Evolutionary conservation across 2,797 vertebrate genomes (phyloP), one percentile per base, ranked within the genome.

Genomic region (Menidia menidia): DNA sequence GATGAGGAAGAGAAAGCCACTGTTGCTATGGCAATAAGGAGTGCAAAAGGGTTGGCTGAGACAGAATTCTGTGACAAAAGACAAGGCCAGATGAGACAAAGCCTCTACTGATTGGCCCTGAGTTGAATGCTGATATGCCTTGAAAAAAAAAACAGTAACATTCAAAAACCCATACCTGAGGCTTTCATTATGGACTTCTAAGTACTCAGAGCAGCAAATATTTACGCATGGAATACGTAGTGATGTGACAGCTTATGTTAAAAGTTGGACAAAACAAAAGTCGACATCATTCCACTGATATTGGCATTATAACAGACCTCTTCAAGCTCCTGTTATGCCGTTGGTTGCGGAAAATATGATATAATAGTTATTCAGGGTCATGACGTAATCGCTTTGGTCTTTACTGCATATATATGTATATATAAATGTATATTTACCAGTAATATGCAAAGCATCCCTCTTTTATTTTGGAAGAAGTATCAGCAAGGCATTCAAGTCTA

Each of bases 1-100:
- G 65, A 83, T 3, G 42, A 82, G 77, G 56, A 59, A 75, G 78
- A 55, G 71, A 81, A 81, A 85, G 75, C 51, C 63, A 80, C 82
- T 73, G 91, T 93, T 91, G 86, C 92, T 74, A 91, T 93, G 90
- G 87, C 47, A 44, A 93, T 61, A 76, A 59, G 82, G 54, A 71
- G 68, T 30, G 42, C 73, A 82, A 59, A 78, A 87, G 82, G 51
- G 72, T 60, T 61, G 75, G 75, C 68, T 52, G 81, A 83, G 76
- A 53, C 30, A 43, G 81, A 82, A 72, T 31, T 16, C 64, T 30
- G 41, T 72, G 83, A 87, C 77, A 84, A 89, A 88, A 88, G 89
- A 90, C 64, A 35, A 88, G 82, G 81, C 75, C 82, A 57, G 84
- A 90, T 85, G 85, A 60, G 80, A 92, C 90, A 75, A 74, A 33